Percentiles rank a stretch among this genome's conserved stretches.
These are phyloP conservation scores for Eurystomus gularis DNA, from an alignment of 2,113 vertebrate genomes.

Conservation along the genomic window DNA sequence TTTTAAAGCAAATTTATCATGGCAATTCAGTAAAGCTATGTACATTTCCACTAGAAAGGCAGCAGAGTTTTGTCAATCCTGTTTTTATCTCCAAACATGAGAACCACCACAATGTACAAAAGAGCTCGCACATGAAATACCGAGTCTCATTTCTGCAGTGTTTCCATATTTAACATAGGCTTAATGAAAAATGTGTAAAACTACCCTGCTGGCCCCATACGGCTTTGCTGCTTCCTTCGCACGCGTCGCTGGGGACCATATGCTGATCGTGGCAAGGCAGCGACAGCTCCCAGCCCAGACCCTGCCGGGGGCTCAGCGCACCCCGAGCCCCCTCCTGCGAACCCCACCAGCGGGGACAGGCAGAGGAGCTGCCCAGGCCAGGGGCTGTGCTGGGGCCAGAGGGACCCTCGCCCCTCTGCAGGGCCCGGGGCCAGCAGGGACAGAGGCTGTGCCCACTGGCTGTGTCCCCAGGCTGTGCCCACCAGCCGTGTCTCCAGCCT, in stretches of 20 bases:
- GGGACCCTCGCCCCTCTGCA: accelerated
- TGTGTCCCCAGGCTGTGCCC: no score
- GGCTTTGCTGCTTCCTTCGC: neutral
- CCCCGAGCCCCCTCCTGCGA: neutral
- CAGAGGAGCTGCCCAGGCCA: accelerated
- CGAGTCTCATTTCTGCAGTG: neutral
- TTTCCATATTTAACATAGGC: neutral
- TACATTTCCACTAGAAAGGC: neutral
- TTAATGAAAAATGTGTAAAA: neutral
- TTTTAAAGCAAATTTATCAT: neutral
- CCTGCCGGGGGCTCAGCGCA: accelerated
- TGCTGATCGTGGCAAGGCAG: neutral
- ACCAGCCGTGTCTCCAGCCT: no score
- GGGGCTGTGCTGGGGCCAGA: neutral
- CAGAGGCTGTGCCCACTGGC: no score
- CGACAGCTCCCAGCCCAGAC: neutral
- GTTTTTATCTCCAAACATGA: neutral
- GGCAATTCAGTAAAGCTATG: neutral
- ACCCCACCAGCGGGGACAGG: neutral
- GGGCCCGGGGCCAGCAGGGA: neutral
- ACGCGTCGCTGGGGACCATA: accelerated
- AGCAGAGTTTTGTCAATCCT: neutral
- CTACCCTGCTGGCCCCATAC: neutral
- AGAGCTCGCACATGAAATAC: neutral
- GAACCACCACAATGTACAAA: neutral